phyloP scores from a whole-genome alignment of 2,113 vertebrate species.

The Tachycineta bicolor region DNA sequence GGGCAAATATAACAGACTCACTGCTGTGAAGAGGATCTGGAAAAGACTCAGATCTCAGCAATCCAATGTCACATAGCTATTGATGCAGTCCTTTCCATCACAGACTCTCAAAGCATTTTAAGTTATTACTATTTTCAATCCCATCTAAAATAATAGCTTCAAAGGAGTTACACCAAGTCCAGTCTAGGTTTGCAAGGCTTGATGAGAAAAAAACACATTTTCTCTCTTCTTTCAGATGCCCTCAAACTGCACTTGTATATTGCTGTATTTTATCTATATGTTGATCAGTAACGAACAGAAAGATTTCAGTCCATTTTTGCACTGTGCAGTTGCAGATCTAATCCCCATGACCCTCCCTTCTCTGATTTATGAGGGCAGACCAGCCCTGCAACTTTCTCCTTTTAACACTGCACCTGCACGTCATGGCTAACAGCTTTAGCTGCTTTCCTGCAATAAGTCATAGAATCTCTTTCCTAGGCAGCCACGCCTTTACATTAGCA shows the following conservation, averaged over 20 bases:
- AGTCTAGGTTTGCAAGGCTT: not conserved
- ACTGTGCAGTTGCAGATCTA: not conserved
- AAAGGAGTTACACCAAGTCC: not conserved
- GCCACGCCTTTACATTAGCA: not conserved
- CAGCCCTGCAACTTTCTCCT: not conserved
- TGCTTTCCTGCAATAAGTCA: conserved; percentile 36
- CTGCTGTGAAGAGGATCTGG: not conserved
- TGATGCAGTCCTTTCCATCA: not conserved
- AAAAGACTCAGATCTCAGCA: not conserved
- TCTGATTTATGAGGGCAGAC: not conserved
- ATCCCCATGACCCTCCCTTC: not conserved
- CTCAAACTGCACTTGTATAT: not conserved
- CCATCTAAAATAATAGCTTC: not conserved
- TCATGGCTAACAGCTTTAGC: not conserved
- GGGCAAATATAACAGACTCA: not conserved
- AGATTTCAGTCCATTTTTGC: not conserved
- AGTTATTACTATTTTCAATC: not conserved
- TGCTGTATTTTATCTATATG: not conserved
- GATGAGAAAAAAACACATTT: not conserved
- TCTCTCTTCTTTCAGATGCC: not conserved
- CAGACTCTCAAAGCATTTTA: not conserved
- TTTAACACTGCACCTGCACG: conserved; percentile 10
- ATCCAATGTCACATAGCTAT: not conserved
- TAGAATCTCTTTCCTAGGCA: conserved; percentile 4
- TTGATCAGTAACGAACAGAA: not conserved